A percentile compares a stretch with the other conserved stretches of the same genome.
Evolutionary conservation across 2,797 vertebrate species (phyloP).

Genomic region (Myripristis jacobus): DNA sequence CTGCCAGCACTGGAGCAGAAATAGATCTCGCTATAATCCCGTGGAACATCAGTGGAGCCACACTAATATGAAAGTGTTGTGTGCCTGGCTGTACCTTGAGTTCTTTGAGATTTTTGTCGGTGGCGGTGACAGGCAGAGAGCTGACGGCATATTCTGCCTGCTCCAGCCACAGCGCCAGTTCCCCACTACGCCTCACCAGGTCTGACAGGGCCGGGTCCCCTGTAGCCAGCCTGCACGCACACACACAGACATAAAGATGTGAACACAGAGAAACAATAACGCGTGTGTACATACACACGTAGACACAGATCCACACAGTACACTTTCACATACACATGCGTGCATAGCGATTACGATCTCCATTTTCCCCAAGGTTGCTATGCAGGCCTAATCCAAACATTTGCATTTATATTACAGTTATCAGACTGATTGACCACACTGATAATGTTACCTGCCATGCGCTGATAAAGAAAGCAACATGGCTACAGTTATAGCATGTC

Average conservation of each 20-base stretch:
- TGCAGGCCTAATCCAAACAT: conserved; percentile 59
- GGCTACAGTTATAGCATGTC: conserved; percentile 1
- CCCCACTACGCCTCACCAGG: conserved; percentile 83
- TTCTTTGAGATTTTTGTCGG: conserved; percentile 85
- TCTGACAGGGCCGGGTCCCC: conserved; percentile 85
- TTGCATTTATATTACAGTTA: conserved; percentile 73
- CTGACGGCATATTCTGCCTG: conserved; percentile 82
- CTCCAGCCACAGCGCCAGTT: conserved; percentile 87
- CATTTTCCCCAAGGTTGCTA: conserved; percentile 41
- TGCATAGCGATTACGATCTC: conserved; percentile 60
- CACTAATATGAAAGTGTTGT: not conserved
- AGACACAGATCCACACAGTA: not conserved
- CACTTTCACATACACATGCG: conserved; percentile 3
- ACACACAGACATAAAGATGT: conserved; percentile 33
- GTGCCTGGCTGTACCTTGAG: conserved; percentile 83
- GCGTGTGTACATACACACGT: not conserved
- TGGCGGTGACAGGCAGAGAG: conserved; percentile 75
- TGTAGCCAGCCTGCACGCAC: conserved; percentile 82
- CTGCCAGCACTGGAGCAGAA: conserved; percentile 17
- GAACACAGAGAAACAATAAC: not conserved
- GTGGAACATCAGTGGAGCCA: conserved; percentile 9
- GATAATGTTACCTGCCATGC: conserved; percentile 60
- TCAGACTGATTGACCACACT: conserved; percentile 44
- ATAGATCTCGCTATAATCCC: conserved; percentile 25
- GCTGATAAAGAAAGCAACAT: conserved; percentile 49